These are phyloP conservation scores for Tiliqua scincoides DNA, from an alignment of 2,113 vertebrate genomes.

Conservation along the genomic window DNA sequence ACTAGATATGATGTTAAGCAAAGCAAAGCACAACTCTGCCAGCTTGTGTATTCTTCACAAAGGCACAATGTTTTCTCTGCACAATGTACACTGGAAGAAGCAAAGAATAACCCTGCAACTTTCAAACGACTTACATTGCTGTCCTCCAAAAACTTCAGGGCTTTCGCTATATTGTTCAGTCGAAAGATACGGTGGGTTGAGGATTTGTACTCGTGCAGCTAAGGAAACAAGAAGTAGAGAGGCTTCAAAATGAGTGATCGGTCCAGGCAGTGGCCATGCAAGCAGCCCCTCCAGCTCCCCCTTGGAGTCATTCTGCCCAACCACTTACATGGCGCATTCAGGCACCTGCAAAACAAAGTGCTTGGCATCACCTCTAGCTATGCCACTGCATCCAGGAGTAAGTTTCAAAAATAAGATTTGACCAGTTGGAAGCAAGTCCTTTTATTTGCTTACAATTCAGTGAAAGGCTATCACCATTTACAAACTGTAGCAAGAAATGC, in stretches of 20 bases:
- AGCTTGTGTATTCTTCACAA: rapidly evolving
- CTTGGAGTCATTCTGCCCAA: no score
- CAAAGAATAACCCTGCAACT: not conserved
- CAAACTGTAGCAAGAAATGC: not conserved
- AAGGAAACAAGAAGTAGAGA: constrained; percentile 46
- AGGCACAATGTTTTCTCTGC: not conserved
- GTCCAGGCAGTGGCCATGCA: no score
- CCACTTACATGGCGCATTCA: no score
- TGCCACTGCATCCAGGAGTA: not conserved
- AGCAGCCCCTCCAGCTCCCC: no score
- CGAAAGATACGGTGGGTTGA: constrained; percentile 96
- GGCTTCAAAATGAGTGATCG: not conserved
- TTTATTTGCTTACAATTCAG: not conserved
- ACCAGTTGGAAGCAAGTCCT: no score
- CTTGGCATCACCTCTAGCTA: no score
- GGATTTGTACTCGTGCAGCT: constrained; percentile 93
- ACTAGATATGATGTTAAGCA: constrained; percentile 40
- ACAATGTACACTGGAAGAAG: not conserved
- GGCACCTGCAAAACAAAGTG: no score
- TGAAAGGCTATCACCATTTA: not conserved
- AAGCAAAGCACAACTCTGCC: constrained; percentile 13
- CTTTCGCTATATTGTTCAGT: constrained; percentile 97
- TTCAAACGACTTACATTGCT: constrained; percentile 87
- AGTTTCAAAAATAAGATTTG: not conserved
- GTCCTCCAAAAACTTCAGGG: constrained; percentile 92